Base-by-base conservation (phyloP, 35 echinoderm and acorn worm genomes). In the Apostichopus japonicus region DNA sequence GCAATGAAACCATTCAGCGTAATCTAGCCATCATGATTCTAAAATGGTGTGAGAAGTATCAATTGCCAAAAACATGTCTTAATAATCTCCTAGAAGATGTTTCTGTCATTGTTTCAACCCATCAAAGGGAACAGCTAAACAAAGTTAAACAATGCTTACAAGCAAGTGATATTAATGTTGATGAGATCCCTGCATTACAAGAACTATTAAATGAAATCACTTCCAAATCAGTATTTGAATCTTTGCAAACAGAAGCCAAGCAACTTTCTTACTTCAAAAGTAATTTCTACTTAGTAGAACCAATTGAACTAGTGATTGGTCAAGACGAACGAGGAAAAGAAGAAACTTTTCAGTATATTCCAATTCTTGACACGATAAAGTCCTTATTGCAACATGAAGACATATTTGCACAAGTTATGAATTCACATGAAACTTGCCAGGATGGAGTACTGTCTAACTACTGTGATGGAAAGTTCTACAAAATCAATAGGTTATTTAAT, bases 341-440 rank as follows among this genome's bases (percentile, higher is more conserved):
- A n/a, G 87, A 72, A 75, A 77, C 87, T 25, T 90, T 90, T 44
- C 63, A 75, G 65, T 90, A 90, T 54, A n/a, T 90, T 76, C 67
- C 87, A 52, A 71, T 77, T 90, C 1, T 90, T 75, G 87, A 71
- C 10, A 90, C 22, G 25, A 15, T 90, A 17, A 90, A 76, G 24
- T 71, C 65, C 5, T 27, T 90, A 4, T 77, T 90, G 87, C 23
- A 76, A 58, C 87, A 77, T 90, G 72, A 77, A 23, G 87, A 90
- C 51, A 54, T 90, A 25, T 90, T 90, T 24, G 23, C 87, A 44
- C 65, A 72, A 90, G 72, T 90, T 13, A 75, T 90, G 87, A 90
- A 90, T 4, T 55, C 87, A 33, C 72, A 90, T 90, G 51, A 77
- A 58, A 58, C 8, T 54, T 90, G 87, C 27, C 65, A 77, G 58